phyloP scores from a whole-genome alignment of 2,797 vertebrate species.

The Podarcis lilfordi region DNA sequence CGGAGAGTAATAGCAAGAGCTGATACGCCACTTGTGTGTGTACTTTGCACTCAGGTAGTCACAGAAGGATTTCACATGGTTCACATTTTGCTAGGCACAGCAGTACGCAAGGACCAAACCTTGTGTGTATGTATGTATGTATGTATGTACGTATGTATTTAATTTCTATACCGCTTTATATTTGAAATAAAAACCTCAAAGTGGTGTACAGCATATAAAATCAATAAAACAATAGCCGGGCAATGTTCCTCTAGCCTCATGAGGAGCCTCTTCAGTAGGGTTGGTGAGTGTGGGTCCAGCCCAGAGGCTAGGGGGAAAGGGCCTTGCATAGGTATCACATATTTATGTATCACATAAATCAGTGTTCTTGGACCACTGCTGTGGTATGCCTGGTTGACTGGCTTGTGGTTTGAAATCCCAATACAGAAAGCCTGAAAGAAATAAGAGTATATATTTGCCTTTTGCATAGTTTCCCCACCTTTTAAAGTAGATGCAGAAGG shows the following conservation, averaged over 20 bases:
- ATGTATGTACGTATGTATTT: no score
- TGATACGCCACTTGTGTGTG: not conserved
- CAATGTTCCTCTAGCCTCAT: no score
- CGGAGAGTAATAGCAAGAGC: not conserved
- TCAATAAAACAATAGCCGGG: no score
- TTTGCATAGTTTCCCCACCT: no score
- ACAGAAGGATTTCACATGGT: not conserved
- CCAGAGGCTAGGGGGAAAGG: no score
- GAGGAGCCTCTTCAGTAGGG: no score
- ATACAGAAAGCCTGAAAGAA: not conserved
- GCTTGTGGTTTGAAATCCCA: not conserved
- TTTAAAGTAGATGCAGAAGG: slow-evolving; percentile 1
- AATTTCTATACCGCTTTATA: no score
- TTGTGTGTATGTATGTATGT: not conserved
- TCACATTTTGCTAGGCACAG: not conserved
- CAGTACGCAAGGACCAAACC: not conserved
- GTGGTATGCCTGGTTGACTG: not conserved
- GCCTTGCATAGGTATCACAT: no score
- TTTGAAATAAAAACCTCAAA: no score
- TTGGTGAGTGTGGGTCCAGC: no score
- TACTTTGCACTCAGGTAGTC: not conserved
- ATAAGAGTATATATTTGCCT: not conserved
- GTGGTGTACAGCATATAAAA: no score
- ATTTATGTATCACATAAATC: not conserved
- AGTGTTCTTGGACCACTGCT: no score